Conservation (phyloP, 1,140 invertebrate species). For the Drosophila virilis region DNA sequence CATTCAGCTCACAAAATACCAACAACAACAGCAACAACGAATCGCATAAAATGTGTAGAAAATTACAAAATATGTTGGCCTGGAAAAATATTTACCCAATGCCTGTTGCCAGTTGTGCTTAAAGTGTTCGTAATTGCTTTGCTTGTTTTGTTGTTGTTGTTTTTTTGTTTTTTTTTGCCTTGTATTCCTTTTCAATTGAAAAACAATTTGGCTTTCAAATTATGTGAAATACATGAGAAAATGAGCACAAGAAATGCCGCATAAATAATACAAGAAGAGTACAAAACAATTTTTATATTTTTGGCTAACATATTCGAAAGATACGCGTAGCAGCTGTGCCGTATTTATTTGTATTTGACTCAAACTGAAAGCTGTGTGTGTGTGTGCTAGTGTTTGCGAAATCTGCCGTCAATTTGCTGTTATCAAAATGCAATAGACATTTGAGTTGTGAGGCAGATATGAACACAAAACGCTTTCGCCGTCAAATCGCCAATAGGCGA, state of each 20-base stretch:
- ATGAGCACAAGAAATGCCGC: constrained; percentile 25
- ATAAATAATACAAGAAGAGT: constrained; percentile 38
- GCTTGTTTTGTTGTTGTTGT: constrained; percentile 13
- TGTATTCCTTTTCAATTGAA: constrained; percentile 25
- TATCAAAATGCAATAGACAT: constrained; percentile 80
- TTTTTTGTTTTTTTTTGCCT: background rate
- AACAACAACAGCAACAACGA: constrained; percentile 18
- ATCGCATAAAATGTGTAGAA: constrained; percentile 62
- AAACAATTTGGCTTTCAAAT: constrained; percentile 56
- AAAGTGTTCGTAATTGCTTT: constrained; percentile 59
- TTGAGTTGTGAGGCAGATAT: constrained; percentile 41
- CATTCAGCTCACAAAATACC: constrained; percentile 24
- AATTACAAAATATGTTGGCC: constrained; percentile 68
- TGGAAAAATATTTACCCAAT: constrained; percentile 63
- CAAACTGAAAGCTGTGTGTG: constrained; percentile 26
- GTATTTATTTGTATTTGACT: constrained; percentile 31
- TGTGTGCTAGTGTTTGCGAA: constrained; percentile 12
- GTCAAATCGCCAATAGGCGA: background rate
- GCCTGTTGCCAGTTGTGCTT: constrained; percentile 30
- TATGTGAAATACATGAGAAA: constrained; percentile 37
- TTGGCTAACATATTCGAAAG: constrained; percentile 38
- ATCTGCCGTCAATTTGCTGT: constrained; percentile 23
- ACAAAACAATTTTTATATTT: constrained; percentile 25
- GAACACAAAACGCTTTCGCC: background rate
- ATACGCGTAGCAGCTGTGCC: constrained; percentile 47